Evolutionary conservation across 2,888 invertebrate genomes (phyloP), one percentile per base, ranked within the genome.

Genomic region (Baronia brevicornis): DNA sequence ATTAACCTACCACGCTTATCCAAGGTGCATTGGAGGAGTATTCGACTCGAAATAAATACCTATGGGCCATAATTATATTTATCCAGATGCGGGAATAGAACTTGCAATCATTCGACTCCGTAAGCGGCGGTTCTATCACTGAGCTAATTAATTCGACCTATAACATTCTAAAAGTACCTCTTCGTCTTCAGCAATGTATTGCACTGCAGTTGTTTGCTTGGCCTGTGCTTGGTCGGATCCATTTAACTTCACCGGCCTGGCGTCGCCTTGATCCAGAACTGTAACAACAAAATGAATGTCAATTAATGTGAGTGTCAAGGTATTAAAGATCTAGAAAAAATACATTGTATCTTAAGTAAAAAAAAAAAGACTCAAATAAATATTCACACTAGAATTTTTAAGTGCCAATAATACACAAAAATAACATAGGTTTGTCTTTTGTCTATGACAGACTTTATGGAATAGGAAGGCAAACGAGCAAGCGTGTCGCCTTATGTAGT

Each of bases 191-290:
- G 72, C 58, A 46, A 77, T 71, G 43, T 71, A 66, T 41, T 79
- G 80, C 36, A 72, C 63, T 4, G 73, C 61, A n/a, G 75, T 56
- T 33, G 66, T 65, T 38, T 71, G 75, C 42, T 58, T 64, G 39
- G 51, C 59, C 40, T 73, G 74, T 19, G 66, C 41, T 39, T 60
- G 66, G 29, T 80, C 82, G n/a, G 58, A 55, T 21, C 59, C 52
- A 48, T 57, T 67, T 33, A 60, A 46, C 48, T 69, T 77, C 36
- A 57, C 56, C 24, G 70, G 62, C 36, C 77, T 54, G 25, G 58
- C 51, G 41, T 79, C 80, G 13, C 61, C 63, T 52, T 79, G 80
- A 30, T 84, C 82, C 52, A 80, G 54, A 45, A 84, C 82, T 84
- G 74, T 9, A 82, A 80, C 72, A 75, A 79, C 35, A 33, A 34